Conservation (phyloP, 1,140 invertebrate species). For the Drosophila athabasca region DNA sequence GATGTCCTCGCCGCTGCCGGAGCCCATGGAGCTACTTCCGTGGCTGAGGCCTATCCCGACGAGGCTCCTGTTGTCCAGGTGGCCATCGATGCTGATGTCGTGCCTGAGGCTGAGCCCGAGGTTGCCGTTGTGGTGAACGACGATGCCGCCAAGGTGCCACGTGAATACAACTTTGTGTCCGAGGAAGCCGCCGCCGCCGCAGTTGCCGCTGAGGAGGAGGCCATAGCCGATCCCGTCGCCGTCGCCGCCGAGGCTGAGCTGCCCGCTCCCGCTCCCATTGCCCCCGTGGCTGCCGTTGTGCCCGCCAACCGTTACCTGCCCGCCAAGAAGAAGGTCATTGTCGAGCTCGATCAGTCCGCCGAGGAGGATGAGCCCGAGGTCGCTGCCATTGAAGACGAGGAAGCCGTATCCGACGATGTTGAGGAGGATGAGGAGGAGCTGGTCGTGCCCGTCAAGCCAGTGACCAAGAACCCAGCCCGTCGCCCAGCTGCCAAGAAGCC, state of each 20-base stretch:
- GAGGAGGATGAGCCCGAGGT: constrained; percentile 82
- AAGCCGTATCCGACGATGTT: constrained; percentile 56
- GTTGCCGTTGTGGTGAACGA: constrained; percentile 47
- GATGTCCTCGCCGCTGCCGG: constrained; percentile 68
- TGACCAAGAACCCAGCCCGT: constrained; percentile 57
- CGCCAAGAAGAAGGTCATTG: constrained; percentile 80
- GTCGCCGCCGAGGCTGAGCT: constrained; percentile 65
- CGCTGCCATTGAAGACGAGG: constrained; percentile 64
- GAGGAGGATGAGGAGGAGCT: constrained; percentile 64
- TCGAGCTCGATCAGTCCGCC: constrained; percentile 77
- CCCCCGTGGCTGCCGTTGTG: constrained; percentile 59
- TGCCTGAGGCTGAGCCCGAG: constrained; percentile 31
- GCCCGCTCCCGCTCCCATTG: constrained; percentile 67
- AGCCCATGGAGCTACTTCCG: constrained; percentile 67
- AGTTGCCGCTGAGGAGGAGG: constrained; percentile 39
- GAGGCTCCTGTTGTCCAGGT: constrained; percentile 65
- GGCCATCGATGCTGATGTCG: constrained; percentile 42
- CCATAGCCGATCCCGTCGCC: constrained; percentile 41
- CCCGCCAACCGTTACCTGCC: constrained; percentile 77
- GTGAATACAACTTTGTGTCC: constrained; percentile 69
- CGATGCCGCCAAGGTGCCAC: constrained; percentile 74
- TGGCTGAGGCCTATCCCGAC: constrained; percentile 79
- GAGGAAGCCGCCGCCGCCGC: constrained; percentile 41
- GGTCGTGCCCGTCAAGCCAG: constrained; percentile 55
- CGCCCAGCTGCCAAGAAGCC: constrained; percentile 67